Conservation (phyloP, 1,140 invertebrate species). For the Metopolophium dirhodum region DNA sequence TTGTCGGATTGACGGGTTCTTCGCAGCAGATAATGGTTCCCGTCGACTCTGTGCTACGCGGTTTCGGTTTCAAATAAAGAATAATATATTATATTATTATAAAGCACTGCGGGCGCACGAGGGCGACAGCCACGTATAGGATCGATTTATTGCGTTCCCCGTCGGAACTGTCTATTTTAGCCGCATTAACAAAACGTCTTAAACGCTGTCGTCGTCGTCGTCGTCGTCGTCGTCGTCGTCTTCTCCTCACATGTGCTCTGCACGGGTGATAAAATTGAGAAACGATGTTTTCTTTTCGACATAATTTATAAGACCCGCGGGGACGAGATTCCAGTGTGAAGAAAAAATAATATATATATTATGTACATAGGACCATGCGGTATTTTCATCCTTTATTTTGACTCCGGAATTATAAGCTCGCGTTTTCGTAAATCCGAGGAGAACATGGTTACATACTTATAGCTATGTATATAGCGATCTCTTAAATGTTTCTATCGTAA, state of each 20-base stretch:
- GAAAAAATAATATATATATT: background rate
- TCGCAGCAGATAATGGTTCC: background rate
- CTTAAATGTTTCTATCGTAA: background rate
- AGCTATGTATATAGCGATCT: background rate
- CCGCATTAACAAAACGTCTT: conserved; percentile 21
- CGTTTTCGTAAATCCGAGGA: background rate
- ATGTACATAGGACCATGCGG: background rate
- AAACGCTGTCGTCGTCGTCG: background rate
- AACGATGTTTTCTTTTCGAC: conserved; percentile 29
- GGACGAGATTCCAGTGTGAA: background rate
- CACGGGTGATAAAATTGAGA: conserved; percentile 25
- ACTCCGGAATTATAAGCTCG: background rate
- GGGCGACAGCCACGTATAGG: background rate
- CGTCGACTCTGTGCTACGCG: background rate
- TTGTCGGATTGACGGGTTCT: background rate
- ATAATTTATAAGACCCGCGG: conserved; percentile 37
- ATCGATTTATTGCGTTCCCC: conserved; percentile 32
- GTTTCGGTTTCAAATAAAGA: conserved; percentile 13
- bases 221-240: background rate
- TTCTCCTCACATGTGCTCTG: conserved; percentile 11
- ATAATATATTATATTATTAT: background rate
- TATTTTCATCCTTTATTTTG: background rate
- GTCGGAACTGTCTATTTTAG: background rate
- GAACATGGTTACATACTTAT: background rate
- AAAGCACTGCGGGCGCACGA: background rate